phyloP scores from a whole-genome alignment of 2,888 invertebrate genomes.

The Campoplex nolae region DNA sequence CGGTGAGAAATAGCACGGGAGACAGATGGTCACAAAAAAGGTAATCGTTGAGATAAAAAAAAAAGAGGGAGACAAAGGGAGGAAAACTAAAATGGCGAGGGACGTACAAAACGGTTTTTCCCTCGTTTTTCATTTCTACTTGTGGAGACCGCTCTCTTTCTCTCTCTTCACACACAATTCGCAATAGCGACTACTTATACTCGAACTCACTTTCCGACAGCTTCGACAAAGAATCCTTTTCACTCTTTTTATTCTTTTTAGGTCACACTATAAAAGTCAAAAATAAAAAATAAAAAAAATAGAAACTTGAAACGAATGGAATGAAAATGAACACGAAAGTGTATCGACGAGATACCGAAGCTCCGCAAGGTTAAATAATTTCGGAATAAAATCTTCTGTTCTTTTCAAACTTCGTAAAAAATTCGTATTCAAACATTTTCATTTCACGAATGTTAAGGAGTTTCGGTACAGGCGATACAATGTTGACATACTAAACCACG shows the following conservation, averaged over 20 bases:
- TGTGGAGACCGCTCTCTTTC: neutral
- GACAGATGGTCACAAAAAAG: conserved; percentile 22
- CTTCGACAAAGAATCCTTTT: neutral
- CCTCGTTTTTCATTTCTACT: neutral
- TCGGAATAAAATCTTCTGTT: too few species aligned
- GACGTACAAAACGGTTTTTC: neutral
- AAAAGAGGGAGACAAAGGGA: conserved; percentile 1
- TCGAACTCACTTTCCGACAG: conserved; percentile 9
- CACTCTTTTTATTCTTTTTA: conserved; percentile 6
- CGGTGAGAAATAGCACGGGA: conserved; percentile 21
- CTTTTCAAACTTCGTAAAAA: too few species aligned
- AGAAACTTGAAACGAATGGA: neutral
- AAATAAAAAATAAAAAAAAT: neutral
- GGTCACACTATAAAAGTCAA: neutral
- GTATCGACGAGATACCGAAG: neutral
- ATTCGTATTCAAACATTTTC: neutral
- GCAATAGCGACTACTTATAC: conserved; percentile 10
- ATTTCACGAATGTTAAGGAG: neutral
- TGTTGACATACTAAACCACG: too few species aligned
- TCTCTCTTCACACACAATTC: neutral
- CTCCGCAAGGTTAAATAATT: too few species aligned
- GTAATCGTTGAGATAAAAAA: conserved; percentile 22
- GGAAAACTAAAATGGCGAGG: conserved; percentile 14
- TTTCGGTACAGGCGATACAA: too few species aligned
- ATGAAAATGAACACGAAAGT: neutral